These are phyloP conservation scores for Herpetotheres cachinnans DNA, from an alignment of 2,113 vertebrate genomes.

Conservation along the genomic window DNA sequence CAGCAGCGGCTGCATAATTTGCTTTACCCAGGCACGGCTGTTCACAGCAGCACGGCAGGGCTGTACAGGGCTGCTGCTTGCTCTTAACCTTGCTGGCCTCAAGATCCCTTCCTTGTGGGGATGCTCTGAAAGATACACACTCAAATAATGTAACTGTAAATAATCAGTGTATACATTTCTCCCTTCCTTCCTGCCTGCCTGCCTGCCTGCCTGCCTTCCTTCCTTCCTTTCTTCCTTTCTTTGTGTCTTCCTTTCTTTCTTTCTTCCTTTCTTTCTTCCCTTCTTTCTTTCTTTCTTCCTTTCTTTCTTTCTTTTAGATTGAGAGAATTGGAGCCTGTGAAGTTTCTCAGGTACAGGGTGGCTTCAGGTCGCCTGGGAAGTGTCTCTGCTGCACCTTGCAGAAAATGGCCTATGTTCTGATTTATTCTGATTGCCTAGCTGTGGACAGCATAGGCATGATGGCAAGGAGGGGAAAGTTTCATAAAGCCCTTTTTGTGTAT, in stretches of 20 bases:
- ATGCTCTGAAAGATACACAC: neutral
- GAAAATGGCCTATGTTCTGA: neutral
- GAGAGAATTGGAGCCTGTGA: neutral
- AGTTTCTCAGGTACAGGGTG: neutral
- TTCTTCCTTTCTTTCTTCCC: no score
- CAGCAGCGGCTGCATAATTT: constrained; percentile 28
- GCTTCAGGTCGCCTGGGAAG: rapidly evolving
- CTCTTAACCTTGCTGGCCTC: neutral
- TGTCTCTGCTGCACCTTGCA: neutral
- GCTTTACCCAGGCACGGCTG: neutral
- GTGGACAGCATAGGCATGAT: neutral
- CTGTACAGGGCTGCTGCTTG: neutral
- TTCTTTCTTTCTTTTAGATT: neutral
- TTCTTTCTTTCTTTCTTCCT: neutral
- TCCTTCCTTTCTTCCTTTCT: no score
- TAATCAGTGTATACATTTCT: neutral
- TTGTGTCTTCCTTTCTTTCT: no score
- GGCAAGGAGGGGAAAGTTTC: neutral
- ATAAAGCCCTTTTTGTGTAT: neutral
- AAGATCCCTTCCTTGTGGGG: neutral
- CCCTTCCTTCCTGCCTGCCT: neutral
- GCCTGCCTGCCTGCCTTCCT: no score
- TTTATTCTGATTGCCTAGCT: neutral
- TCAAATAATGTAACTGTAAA: neutral
- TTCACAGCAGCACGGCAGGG: rapidly evolving